These are phyloP conservation scores for Eutrigla gurnardus DNA, from an alignment of 2,797 vertebrate genomes.

Conservation along the genomic window DNA sequence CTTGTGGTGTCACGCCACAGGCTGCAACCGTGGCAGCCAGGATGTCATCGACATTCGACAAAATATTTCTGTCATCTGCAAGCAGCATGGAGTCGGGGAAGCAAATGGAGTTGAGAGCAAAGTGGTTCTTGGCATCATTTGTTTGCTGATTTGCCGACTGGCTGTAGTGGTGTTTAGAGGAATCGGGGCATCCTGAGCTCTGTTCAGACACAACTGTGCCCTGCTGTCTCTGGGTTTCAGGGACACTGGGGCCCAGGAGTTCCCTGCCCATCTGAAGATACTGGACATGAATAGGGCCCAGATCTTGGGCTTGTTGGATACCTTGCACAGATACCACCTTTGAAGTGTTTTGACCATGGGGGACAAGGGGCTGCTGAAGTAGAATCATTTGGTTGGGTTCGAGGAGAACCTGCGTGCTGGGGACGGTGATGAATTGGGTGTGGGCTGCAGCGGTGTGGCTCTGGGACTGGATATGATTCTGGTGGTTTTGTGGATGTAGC, in stretches of 20 bases:
- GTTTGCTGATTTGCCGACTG: conserved; percentile 83
- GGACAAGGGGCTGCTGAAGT: conserved; percentile 92
- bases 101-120: conserved; percentile 95
- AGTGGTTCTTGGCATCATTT: conserved; percentile 93
- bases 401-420: conserved; percentile 90
- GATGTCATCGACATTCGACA: conserved; percentile 98
- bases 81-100: conserved; percentile 97
- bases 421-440: conserved; percentile 88
- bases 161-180: conserved; percentile 91
- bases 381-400: conserved; percentile 91
- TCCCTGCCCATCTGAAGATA: conserved; percentile 94
- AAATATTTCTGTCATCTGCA: conserved; percentile 94
- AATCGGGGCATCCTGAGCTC: conserved; percentile 85
- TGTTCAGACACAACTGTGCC: conserved; percentile 83
- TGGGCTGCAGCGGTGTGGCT: conserved; percentile 70
- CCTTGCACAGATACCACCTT: conserved; percentile 85
- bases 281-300: conserved; percentile 81
- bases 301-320: conserved; percentile 85
- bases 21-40: conserved; percentile 96
- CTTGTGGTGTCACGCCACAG: conserved; percentile 94
- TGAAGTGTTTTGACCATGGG: conserved; percentile 85
- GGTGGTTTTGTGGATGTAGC: conserved; percentile 87
- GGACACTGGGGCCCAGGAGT: conserved; percentile 86
- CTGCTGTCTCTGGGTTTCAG: conserved; percentile 86
- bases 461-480: conserved; percentile 82